Percentiles rank a stretch among this genome's conserved stretches.
Evolutionary conservation across 2,113 vertebrate species (phyloP).

Genomic region (Mirounga angustirostris): DNA sequence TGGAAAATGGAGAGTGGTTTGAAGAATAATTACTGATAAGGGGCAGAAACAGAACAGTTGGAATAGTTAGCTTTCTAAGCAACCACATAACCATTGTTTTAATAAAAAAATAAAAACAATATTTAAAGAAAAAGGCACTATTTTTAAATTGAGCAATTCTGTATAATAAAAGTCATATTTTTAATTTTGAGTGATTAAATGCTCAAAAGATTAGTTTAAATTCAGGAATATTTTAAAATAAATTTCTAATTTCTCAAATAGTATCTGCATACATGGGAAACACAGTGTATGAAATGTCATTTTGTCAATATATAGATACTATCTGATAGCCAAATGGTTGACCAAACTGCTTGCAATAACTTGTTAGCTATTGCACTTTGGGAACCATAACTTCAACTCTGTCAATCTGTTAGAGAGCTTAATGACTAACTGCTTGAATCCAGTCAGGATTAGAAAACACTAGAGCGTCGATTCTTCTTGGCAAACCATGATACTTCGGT

Average conservation of each 20-base stretch:
- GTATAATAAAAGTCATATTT: neutral
- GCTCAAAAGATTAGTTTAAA: neutral
- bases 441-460: neutral
- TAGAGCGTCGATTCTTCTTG: neutral
- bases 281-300: neutral
- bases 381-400: neutral
- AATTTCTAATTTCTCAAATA: conserved; percentile 1
- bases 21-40: neutral
- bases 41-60: neutral
- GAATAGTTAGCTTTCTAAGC: neutral
- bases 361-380: neutral
- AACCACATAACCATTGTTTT: neutral
- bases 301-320: neutral
- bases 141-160: neutral
- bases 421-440: neutral
- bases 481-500: neutral
- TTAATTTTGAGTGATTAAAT: neutral
- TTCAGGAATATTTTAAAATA: neutral
- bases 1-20: neutral
- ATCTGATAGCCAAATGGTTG: neutral
- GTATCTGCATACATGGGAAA: neutral
- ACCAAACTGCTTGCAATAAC: neutral
- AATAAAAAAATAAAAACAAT: neutral
- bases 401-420: neutral
- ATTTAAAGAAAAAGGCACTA: neutral